Base-by-base conservation (phyloP, 35 echinoderm and acorn worm species). In the Ophioderma brevispina region DNA sequence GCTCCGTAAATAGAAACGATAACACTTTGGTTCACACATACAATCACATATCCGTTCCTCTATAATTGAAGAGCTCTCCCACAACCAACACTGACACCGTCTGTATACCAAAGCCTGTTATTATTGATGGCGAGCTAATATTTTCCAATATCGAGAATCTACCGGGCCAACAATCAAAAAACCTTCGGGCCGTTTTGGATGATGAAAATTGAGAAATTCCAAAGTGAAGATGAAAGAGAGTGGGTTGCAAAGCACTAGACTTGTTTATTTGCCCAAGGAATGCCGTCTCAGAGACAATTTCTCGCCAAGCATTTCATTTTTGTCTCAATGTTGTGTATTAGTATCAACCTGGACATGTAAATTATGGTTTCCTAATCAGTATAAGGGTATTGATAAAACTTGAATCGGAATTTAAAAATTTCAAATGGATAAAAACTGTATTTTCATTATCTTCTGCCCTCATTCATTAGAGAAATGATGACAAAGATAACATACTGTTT, bases 61-160 rank as follows among this genome's bases (percentile, higher is more conserved):
- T 6, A 70, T 70, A 70, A 70, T 70, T 70, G 59, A 70, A 70
- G 59, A 70, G 10, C 6, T 2, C n/a, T 70, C 28, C 59, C 59
- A 70, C 59, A 3, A 25, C 59, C 28, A n/a, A n/a, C n/a, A 70
- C 59, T 70, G 59, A 70, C 59, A 70, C 59, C 59, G 4, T 25
- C 15, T 25, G 59, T 70, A 70, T 70, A 70, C 59, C 59, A 70
- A 18, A 70, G 3, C 28, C 17, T 70, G 10, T 70, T 25, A 70
- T 70, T 70, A 70, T 70, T 70, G 59, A 70, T 70, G 59, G n/a
- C 41, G 59, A 70, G 59, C 59, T 70, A 70, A 70, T 70, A 70
- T 70, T 70, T 70, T 70, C 17, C 59, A 70, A 70, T 70, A 70
- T 70, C 59, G 2, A 70, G 23, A 46, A 17, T 8, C 41, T 46